phyloP scores from a whole-genome alignment of 2,888 invertebrate species.

The Parapristionchus giblindavisi region DNA sequence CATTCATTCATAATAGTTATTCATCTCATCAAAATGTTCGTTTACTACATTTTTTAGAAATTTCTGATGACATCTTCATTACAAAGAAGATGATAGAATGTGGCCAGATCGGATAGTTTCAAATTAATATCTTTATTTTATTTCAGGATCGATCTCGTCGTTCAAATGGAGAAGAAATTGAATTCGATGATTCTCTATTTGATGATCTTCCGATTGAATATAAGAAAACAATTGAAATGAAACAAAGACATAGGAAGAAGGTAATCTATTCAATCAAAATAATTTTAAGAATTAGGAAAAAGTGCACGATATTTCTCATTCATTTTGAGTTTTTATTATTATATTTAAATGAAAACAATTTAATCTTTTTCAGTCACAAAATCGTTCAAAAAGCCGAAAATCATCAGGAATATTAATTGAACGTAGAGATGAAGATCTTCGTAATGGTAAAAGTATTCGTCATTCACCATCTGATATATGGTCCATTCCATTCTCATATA shows the following conservation, averaged over 20 bases:
- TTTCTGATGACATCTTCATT: too few species aligned
- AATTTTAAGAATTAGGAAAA: too few species aligned
- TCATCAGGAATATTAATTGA: conserved; percentile 2
- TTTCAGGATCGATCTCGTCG: conserved; percentile 19
- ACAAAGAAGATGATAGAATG: too few species aligned
- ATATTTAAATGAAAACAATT: too few species aligned
- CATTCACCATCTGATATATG: conserved; percentile 53
- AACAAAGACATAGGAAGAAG: conserved; percentile 34
- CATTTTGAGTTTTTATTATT: too few species aligned
- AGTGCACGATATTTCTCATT: too few species aligned
- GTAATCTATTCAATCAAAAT: background rate
- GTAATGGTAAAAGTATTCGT: conserved; percentile 11
- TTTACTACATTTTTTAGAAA: background rate
- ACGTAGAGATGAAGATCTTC: conserved; percentile 22
- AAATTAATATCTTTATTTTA: background rate
- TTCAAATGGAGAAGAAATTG: conserved; percentile 5
- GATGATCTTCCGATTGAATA: conserved; percentile 44
- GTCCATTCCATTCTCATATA: conserved; percentile 67
- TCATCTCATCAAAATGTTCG: conserved; percentile 16
- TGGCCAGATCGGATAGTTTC: too few species aligned
- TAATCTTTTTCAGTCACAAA: conserved; percentile 4
- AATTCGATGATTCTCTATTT: conserved; percentile 52
- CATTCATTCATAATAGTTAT: conserved; percentile 27
- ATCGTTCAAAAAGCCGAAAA: conserved; percentile 14
- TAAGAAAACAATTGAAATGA: conserved; percentile 38